A percentile compares a stretch with the other conserved stretches of the same genome.
Conservation (phyloP, 2,888 invertebrate species). For the Pyrochroa serraticornis region DNA sequence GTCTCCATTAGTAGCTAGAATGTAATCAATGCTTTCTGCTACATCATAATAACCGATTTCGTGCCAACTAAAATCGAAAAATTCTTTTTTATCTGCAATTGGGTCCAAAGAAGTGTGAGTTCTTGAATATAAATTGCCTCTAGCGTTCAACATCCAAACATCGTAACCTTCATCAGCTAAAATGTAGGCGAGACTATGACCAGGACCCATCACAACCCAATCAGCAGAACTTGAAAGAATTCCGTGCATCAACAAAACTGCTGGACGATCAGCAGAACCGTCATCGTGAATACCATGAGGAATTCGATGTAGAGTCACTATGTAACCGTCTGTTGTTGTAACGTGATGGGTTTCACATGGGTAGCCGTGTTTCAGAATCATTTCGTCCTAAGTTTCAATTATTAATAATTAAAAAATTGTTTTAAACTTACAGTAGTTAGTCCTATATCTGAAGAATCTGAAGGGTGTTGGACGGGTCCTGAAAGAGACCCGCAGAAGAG, state of each 20-base stretch:
- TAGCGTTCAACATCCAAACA: conserved; percentile 46
- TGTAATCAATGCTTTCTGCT: conserved; percentile 80
- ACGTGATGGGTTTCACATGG: conserved; percentile 51
- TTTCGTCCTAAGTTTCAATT: conserved; percentile 59
- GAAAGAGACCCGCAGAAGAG: too few species aligned
- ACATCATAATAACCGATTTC: conserved; percentile 81
- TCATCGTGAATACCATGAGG: conserved; percentile 48
- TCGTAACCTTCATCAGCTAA: conserved; percentile 48
- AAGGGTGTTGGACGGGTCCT: too few species aligned
- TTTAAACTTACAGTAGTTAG: too few species aligned
- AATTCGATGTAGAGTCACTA: conserved; percentile 61
- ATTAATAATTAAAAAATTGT: neutral
- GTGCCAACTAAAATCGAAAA: conserved; percentile 73
- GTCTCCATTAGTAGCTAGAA: conserved; percentile 64
- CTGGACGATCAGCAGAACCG: conserved; percentile 25
- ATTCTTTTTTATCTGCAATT: conserved; percentile 52
- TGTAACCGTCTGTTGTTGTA: conserved; percentile 61
- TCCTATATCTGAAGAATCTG: too few species aligned
- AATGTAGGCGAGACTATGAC: conserved; percentile 35
- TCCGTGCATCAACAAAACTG: conserved; percentile 61
- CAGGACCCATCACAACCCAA: conserved; percentile 53
- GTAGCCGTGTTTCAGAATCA: conserved; percentile 53
- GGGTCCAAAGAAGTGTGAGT: conserved; percentile 39
- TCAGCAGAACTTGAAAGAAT: conserved; percentile 60
- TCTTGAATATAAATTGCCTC: conserved; percentile 41